Percentiles rank a stretch among this genome's conserved stretches.
phyloP scores from a whole-genome alignment of 2,797 vertebrate species.

The Anguilla pacifica region DNA sequence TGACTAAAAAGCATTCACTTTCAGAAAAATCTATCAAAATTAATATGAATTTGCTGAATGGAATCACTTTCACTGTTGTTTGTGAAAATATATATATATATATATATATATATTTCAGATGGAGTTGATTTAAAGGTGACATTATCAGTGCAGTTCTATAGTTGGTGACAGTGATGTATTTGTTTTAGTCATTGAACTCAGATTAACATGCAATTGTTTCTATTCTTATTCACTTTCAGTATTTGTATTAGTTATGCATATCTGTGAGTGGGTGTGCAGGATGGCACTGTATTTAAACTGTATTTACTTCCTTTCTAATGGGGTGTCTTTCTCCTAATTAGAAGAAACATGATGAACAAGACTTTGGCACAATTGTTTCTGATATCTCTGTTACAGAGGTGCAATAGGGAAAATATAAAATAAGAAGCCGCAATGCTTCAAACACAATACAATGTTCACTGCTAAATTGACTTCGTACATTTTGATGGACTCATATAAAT shows the following conservation, averaged over 20 bases:
- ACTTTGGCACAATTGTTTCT: no score
- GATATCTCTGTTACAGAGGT: no score
- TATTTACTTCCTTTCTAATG: no score
- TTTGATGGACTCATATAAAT: no score
- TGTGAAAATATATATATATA: background rate
- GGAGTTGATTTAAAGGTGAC: background rate
- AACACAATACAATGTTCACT: no score
- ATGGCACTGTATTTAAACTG: no score
- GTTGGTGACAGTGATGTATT: background rate
- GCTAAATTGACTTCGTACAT: no score
- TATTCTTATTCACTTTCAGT: background rate
- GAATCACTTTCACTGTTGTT: background rate
- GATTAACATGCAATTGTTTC: background rate
- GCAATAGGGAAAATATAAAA: no score
- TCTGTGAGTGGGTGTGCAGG: background rate
- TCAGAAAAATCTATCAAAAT: background rate
- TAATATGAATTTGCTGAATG: constrained; percentile 21
- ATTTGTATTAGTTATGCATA: background rate
- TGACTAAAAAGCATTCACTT: background rate
- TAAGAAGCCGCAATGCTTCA: no score
- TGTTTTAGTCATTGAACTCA: background rate
- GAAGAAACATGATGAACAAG: no score
- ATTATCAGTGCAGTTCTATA: background rate
- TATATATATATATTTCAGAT: background rate
- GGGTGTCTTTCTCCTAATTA: no score